These are phyloP conservation scores for Eurosta solidaginis DNA, from an alignment of 1,140 invertebrate species.

Conservation along the genomic window DNA sequence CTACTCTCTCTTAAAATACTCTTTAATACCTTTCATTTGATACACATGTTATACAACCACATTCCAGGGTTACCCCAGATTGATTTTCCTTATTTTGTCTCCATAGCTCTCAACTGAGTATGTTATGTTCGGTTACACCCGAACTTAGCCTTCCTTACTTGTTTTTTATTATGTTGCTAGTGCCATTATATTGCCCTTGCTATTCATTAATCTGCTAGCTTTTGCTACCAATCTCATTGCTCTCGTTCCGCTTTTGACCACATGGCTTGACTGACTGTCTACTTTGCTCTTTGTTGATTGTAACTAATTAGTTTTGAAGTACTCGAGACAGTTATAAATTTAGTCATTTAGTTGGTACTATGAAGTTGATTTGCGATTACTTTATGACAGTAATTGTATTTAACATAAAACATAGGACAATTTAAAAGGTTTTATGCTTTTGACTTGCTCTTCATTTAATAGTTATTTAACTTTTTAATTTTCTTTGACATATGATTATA, in stretches of 20 bases:
- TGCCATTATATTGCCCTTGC: too few species aligned
- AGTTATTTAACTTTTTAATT: background rate
- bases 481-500: too few species aligned
- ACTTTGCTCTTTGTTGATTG: background rate
- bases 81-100: too few species aligned
- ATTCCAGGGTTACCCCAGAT: too few species aligned
- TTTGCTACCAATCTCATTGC: background rate
- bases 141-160: too few species aligned
- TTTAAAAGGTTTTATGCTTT: background rate
- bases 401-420: slow-evolving; percentile 17
- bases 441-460: background rate
- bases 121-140: too few species aligned
- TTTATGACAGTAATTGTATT: background rate
- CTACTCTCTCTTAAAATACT: too few species aligned
- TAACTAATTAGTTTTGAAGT: slow-evolving; percentile 19
- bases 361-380: slow-evolving; percentile 3
- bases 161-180: background rate
- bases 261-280: background rate
- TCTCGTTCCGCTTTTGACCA: slow-evolving; percentile 6
- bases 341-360: slow-evolving; percentile 20
- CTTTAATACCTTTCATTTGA: too few species aligned
- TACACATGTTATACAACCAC: too few species aligned
- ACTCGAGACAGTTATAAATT: slow-evolving; percentile 26
- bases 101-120: too few species aligned
- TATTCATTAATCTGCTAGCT: too few species aligned